Evolutionary conservation across 2,888 invertebrate species (phyloP), one percentile per base, ranked within the genome.

Genomic region (Suillia variegata): DNA sequence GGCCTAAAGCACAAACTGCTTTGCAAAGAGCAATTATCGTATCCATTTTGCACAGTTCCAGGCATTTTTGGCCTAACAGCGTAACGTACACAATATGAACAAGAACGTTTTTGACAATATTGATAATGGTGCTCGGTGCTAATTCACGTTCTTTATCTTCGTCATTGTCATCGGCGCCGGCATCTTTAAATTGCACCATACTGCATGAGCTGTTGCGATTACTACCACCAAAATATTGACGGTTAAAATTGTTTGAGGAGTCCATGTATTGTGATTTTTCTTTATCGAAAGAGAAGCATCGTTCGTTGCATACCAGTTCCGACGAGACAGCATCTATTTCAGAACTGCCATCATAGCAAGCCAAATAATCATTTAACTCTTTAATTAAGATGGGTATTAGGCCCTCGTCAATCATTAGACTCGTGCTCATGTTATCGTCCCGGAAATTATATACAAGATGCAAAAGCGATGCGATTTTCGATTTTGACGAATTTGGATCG

Each of bases 371-470:
- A 55, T 79, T 82, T 24, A 87, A 70, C 42, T 83, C 80, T 56
- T 82, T 82, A 17, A 86, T 79, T 56, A 87, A 71, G 65, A 85
- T 82, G 1, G 84, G 80, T 2, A 85, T 84, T 57, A 83, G 82
- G 55, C 85, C 86, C 66, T 85, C 85, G 70, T 84, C 81, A 58
- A 85, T 77, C 83, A 87, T 83, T 58, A 83, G 82, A 50, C 84
- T 82, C 61, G 76, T 70, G 45, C 86, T 85, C 56, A 81, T 74
- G 42, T 85, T 79, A 59, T 85, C 79, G 49, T 79, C 74, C 62
- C 79, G 80, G 54, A 85, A 84, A 71, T 84, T 83, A 47, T 85
- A 85, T 75, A 81, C 69, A 72, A 85, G 73, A 70, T 73, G 72
- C 31, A 80, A 73, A 26, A 81, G 80, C 62, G 76, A 71, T 1